These are phyloP conservation scores for Accipiter virgatus DNA, from an alignment of 2,113 vertebrate species.

Conservation along the genomic window DNA sequence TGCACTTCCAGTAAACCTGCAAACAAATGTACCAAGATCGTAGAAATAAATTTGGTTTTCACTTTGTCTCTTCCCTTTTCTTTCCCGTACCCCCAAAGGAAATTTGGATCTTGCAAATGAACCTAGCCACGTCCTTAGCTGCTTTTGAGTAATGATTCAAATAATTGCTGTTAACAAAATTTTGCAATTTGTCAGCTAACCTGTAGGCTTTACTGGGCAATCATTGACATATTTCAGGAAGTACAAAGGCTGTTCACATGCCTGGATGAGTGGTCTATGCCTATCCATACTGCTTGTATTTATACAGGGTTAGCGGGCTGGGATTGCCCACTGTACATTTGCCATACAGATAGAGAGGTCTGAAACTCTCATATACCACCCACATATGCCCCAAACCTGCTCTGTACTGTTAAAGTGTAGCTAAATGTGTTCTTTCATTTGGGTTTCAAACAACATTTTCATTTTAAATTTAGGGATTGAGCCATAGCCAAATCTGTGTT, in stretches of 20 bases:
- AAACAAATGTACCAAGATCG: not conserved
- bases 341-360: not conserved
- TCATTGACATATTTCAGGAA: not conserved
- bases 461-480: conserved; percentile 36
- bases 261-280: not conserved
- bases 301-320: not conserved
- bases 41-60: not conserved
- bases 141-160: not conserved
- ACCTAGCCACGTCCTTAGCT: not conserved
- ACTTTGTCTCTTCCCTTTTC: not conserved
- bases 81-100: not conserved
- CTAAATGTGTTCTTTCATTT: not conserved
- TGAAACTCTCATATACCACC: not conserved
- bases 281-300: not conserved
- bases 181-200: not conserved
- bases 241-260: not conserved
- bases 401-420: not conserved
- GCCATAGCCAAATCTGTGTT: conserved; percentile 15
- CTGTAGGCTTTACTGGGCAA: not conserved
- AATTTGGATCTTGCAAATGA: not conserved
- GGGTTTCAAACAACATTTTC: conserved; percentile 26
- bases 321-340: not conserved
- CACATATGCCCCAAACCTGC: not conserved
- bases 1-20: not conserved
- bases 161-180: not conserved